Percentiles rank a stretch among this genome's conserved stretches.
Evolutionary conservation across 37 sponge, comb jelly and placozoan species (phyloP).

Genomic region (Cliona cf. orientalis): DNA sequence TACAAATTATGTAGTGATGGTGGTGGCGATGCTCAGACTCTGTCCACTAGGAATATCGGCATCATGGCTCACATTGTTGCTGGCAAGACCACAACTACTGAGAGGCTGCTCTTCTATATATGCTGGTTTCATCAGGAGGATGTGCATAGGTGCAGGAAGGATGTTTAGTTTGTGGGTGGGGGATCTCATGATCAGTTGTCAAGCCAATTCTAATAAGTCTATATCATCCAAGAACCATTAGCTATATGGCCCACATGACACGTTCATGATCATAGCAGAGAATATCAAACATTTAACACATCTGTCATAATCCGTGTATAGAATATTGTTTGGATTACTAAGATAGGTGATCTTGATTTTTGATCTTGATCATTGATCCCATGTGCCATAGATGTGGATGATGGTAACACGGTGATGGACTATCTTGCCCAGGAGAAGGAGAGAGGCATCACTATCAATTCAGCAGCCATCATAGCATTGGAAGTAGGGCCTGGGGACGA

Average conservation of each 20-base stretch:
- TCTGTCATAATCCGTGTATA: too few species aligned
- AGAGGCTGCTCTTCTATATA: constrained; percentile 89
- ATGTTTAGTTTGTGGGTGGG: constrained; percentile 33
- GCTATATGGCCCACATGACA: too few species aligned
- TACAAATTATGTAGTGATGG: too few species aligned
- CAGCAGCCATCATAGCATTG: constrained; percentile 54
- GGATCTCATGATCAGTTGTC: not conserved
- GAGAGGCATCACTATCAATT: constrained; percentile 89
- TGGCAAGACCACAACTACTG: constrained; percentile 95
- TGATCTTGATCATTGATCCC: too few species aligned
- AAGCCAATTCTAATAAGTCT: not conserved
- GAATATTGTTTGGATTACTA: too few species aligned
- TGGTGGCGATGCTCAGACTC: too few species aligned
- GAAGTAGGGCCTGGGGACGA: too few species aligned
- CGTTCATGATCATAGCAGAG: too few species aligned
- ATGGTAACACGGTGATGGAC: constrained; percentile 85
- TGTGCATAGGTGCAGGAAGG: too few species aligned
- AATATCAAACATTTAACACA: too few species aligned
- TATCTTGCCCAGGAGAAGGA: constrained; percentile 87
- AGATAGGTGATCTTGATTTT: too few species aligned
- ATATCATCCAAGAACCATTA: too few species aligned
- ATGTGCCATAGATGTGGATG: constrained; percentile 77
- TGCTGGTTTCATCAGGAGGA: constrained; percentile 69
- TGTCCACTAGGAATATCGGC: constrained; percentile 81
- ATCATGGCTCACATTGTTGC: constrained; percentile 96